These are phyloP conservation scores for Octodon degus DNA, from an alignment of 2,113 vertebrate genomes.

Conservation along the genomic window DNA sequence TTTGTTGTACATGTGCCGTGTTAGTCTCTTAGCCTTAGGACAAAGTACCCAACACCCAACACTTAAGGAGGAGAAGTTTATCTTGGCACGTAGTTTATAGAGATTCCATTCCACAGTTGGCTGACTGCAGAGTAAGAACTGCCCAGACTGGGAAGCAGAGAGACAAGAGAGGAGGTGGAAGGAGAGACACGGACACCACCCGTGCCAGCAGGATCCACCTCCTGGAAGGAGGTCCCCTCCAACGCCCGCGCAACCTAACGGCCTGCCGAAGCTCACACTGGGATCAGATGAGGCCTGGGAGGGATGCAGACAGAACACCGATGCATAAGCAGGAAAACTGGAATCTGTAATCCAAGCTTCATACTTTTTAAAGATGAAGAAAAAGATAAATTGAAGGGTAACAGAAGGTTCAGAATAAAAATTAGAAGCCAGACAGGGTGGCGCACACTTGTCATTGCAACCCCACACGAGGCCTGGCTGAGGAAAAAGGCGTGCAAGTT, in stretches of 20 bases:
- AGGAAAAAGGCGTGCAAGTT: background rate
- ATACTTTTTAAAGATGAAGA: background rate
- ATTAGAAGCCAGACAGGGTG: background rate
- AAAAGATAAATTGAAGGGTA: background rate
- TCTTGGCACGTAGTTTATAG: background rate
- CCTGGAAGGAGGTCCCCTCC: background rate
- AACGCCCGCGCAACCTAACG: background rate
- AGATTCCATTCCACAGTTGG: background rate
- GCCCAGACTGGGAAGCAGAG: background rate
- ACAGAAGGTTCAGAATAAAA: background rate
- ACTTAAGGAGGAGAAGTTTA: background rate
- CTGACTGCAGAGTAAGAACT: background rate
- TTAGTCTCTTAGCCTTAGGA: background rate
- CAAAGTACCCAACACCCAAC: background rate
- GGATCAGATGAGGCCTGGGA: background rate
- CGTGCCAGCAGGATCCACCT: background rate
- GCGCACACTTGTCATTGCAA: background rate
- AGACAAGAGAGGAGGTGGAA: background rate
- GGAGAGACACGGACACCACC: background rate
- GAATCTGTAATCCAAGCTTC: background rate
- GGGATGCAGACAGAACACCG: background rate
- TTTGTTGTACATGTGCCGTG: background rate
- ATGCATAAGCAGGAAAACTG: background rate
- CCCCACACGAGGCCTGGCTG: background rate
- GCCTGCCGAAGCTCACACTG: background rate